phyloP scores from a whole-genome alignment of 2,113 vertebrate species.

The Gambusia holbrooki region DNA sequence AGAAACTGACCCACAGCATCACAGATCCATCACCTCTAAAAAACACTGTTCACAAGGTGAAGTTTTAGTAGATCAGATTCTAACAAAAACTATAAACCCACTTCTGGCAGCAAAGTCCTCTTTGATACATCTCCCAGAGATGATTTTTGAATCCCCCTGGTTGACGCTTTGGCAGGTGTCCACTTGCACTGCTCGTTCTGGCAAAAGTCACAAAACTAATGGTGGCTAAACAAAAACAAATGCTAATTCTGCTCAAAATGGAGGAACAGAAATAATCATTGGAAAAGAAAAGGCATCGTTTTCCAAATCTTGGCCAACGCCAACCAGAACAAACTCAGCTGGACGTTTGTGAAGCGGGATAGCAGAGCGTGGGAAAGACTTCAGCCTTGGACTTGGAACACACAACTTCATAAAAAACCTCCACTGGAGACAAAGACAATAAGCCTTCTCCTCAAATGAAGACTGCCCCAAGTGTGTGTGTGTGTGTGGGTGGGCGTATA shows the following conservation, averaged over 20 bases:
- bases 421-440: conserved; percentile 41
- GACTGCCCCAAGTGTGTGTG: conserved; percentile 4
- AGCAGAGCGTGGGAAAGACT: conserved; percentile 54
- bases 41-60: too few species aligned
- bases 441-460: conserved; percentile 28
- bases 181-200: not conserved
- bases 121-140: not conserved
- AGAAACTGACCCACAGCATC: too few species aligned
- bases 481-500: not conserved
- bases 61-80: too few species aligned
- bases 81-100: too few species aligned
- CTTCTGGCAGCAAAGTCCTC: not conserved
- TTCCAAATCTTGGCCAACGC: not conserved
- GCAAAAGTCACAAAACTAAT: not conserved
- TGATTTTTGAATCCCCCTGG: too few species aligned
- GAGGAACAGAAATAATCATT: not conserved
- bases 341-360: conserved; percentile 13
- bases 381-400: conserved; percentile 34
- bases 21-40: too few species aligned
- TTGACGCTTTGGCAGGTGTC: not conserved
- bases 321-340: not conserved
- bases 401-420: conserved; percentile 28
- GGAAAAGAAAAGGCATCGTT: not conserved
- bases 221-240: not conserved
- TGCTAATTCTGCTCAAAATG: too few species aligned